These are phyloP conservation scores for Philotrypesis tridentata DNA, from an alignment of 1,140 invertebrate species.

Conservation along the genomic window DNA sequence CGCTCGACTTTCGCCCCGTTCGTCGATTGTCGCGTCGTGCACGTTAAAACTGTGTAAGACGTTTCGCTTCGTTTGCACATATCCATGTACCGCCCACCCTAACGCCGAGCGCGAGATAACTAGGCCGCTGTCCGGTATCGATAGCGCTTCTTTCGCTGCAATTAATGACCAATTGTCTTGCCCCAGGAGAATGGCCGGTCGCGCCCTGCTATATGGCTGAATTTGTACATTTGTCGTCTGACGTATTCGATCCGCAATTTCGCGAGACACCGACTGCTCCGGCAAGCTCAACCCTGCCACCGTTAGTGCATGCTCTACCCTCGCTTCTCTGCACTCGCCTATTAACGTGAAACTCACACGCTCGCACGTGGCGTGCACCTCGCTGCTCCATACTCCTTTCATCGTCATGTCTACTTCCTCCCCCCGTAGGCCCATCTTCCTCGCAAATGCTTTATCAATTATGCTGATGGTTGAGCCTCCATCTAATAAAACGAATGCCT, in stretches of 20 bases:
- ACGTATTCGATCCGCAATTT: background rate
- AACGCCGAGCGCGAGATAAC: background rate
- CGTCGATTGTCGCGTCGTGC: too few relatives aligned
- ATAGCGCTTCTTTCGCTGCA: background rate
- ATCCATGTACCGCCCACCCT: background rate
- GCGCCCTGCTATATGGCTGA: background rate
- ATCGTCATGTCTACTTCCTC: background rate
- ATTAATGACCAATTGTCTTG: conserved; percentile 9
- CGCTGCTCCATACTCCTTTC: background rate
- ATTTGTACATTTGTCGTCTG: background rate
- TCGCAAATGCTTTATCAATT: background rate
- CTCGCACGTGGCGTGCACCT: background rate
- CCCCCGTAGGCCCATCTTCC: background rate
- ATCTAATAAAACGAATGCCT: background rate
- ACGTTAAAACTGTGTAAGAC: background rate
- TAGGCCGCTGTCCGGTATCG: background rate
- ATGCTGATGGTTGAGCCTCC: background rate
- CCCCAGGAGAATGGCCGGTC: background rate
- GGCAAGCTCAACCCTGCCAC: background rate
- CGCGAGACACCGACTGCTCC: background rate
- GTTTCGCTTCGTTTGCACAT: background rate
- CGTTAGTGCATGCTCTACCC: background rate
- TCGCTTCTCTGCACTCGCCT: too few relatives aligned
- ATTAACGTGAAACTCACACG: background rate
- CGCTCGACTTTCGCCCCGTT: too few relatives aligned